These are phyloP conservation scores for Halichondria panicea DNA, from an alignment of 37 sponge, comb jelly and placozoan species.

Conservation along the genomic window DNA sequence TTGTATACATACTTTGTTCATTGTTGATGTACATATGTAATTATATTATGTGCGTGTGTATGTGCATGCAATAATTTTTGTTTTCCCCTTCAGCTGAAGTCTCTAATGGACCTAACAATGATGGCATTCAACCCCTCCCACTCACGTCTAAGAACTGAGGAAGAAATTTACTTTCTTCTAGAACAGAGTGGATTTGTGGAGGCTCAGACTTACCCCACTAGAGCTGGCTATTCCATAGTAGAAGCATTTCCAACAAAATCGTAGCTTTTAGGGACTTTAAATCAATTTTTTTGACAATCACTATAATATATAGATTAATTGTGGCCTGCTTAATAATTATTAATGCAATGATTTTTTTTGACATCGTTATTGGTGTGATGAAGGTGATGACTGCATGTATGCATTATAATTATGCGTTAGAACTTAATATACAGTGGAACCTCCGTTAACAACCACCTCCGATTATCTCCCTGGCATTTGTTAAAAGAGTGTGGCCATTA, in stretches of 20 bases:
- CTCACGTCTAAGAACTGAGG: constrained; percentile 70
- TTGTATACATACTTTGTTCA: too few species aligned
- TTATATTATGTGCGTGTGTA: neutral
- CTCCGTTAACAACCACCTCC: too few species aligned
- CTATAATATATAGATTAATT: neutral
- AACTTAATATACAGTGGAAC: too few species aligned
- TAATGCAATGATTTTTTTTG: neutral
- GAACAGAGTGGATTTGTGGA: constrained; percentile 65
- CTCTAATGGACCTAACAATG: constrained; percentile 79
- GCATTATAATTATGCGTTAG: too few species aligned
- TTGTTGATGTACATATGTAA: too few species aligned
- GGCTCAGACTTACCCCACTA: constrained; percentile 55
- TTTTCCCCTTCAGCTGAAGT: constrained; percentile 48
- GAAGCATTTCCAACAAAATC: constrained; percentile 42
- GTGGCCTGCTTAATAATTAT: neutral
- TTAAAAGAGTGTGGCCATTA: too few species aligned
- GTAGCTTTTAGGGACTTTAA: too few species aligned
- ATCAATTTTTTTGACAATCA: too few species aligned
- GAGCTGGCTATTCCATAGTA: constrained; percentile 72
- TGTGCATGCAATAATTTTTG: neutral
- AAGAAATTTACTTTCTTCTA: constrained; percentile 69
- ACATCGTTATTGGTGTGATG: too few species aligned
- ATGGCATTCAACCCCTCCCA: constrained; percentile 84
- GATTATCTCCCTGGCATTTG: too few species aligned
- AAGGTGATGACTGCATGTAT: too few species aligned